These are phyloP conservation scores for Heliconius aoede DNA, from an alignment of 2,888 invertebrate species.

Conservation along the genomic window DNA sequence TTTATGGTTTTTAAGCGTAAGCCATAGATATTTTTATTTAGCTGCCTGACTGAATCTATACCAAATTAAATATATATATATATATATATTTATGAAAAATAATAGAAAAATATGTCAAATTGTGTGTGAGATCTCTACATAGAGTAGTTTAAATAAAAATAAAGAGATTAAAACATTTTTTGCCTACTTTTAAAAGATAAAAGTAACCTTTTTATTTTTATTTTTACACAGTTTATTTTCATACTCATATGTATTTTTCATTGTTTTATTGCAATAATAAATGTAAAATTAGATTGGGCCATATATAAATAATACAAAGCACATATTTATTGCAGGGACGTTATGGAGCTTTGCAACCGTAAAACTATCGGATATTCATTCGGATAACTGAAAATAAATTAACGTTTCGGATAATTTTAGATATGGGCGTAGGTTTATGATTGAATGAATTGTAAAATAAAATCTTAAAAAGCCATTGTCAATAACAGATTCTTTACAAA, in stretches of 20 bases:
- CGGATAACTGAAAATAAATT: not conserved
- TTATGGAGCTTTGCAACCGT: not conserved
- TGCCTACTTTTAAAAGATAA: not conserved
- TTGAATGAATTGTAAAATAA: too few relatives aligned
- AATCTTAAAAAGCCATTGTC: too few relatives aligned
- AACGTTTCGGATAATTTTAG: too few relatives aligned
- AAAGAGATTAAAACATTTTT: not conserved
- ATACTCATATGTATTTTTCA: conserved; percentile 6
- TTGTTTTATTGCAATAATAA: conserved; percentile 11
- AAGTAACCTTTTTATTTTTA: not conserved
- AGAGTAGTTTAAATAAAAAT: conserved; percentile 2
- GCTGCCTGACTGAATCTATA: conserved; percentile 36
- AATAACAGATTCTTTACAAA: too few relatives aligned
- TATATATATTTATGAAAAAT: not conserved
- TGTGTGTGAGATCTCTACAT: conserved; percentile 24
- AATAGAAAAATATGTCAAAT: conserved; percentile 6
- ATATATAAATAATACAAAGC: conserved; percentile 30
- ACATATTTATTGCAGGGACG: conserved; percentile 17
- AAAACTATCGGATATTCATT: not conserved
- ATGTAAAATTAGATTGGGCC: not conserved
- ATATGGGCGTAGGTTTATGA: too few relatives aligned
- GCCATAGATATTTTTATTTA: conserved; percentile 11
- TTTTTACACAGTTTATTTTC: not conserved
- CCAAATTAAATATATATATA: conserved; percentile 15
- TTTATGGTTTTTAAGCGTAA: conserved; percentile 11